phyloP scores from a whole-genome alignment of 2,113 vertebrate genomes.

The Drymodes brunneopygia region DNA sequence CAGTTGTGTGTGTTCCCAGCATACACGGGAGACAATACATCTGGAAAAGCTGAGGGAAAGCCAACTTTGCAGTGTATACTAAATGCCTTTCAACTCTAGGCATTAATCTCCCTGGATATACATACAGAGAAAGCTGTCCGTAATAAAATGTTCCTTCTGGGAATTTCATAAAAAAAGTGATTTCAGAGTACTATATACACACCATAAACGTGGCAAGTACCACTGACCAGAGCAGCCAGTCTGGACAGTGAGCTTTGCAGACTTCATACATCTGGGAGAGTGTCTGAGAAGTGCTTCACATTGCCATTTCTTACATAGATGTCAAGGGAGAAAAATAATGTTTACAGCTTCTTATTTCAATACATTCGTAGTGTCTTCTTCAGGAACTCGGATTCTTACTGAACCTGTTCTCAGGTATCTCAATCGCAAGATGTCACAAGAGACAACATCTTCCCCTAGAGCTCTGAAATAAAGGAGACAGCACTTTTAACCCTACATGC shows the following conservation, averaged over 20 bases:
- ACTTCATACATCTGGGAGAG: constrained; percentile 1
- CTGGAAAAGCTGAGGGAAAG: constrained; percentile 63
- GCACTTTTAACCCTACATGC: constrained; percentile 39
- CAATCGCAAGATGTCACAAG: constrained; percentile 34
- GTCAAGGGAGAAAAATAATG: not conserved
- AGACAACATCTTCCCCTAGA: constrained; percentile 58
- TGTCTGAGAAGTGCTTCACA: constrained; percentile 11
- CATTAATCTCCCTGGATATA: constrained; percentile 56
- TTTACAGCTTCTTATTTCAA: constrained; percentile 38
- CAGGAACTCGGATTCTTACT: constrained; percentile 26
- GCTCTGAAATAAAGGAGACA: constrained; percentile 61
- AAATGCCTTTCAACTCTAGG: constrained; percentile 41
- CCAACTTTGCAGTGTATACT: constrained; percentile 35
- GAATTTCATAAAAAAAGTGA: not conserved
- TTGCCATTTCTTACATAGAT: not conserved
- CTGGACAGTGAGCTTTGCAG: not conserved
- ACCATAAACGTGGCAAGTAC: not conserved
- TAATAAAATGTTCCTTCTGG: constrained; percentile 20
- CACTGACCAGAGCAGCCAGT: not conserved
- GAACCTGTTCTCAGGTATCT: constrained; percentile 55
- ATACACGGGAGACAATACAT: constrained; percentile 60
- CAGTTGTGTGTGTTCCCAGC: constrained; percentile 25
- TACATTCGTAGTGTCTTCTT: constrained; percentile 1
- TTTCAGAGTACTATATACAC: not conserved
- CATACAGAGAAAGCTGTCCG: constrained; percentile 45